phyloP scores from a whole-genome alignment of 2,113 vertebrate genomes.

The Cinclus mexicanus region DNA sequence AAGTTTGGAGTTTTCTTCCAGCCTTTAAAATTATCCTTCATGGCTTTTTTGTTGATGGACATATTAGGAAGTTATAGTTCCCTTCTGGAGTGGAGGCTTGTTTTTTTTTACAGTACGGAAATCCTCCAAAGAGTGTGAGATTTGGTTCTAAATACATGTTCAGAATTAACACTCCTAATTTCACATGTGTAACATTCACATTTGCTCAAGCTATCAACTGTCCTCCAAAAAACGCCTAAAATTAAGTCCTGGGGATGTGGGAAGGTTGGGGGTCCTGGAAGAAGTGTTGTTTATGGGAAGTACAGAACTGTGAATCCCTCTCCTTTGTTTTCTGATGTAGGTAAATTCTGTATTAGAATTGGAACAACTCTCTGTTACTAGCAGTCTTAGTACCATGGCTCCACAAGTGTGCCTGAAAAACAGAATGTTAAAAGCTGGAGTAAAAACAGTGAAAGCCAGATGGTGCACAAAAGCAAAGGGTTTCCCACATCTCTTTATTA shows the following conservation, averaged over 20 bases:
- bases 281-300: not conserved
- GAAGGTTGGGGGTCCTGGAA: not conserved
- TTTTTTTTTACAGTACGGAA: not conserved
- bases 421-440: not conserved
- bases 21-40: not conserved
- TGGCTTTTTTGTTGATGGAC: not conserved
- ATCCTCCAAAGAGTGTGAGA: not conserved
- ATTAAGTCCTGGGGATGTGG: not conserved
- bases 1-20: not conserved
- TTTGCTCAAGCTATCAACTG: not conserved
- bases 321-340: not conserved
- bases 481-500: not conserved
- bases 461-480: not conserved
- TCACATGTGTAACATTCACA: not conserved
- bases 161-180: not conserved
- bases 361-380: not conserved
- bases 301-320: not conserved
- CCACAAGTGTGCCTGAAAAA: not conserved
- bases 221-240: not conserved
- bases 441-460: not conserved
- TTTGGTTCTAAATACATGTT: not conserved
- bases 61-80: not conserved
- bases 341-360: not conserved
- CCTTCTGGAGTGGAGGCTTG: not conserved
- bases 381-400: not conserved